Evolutionary conservation across 2,888 invertebrate genomes (phyloP).

Genomic region (Trissoscelio sp.): DNA sequence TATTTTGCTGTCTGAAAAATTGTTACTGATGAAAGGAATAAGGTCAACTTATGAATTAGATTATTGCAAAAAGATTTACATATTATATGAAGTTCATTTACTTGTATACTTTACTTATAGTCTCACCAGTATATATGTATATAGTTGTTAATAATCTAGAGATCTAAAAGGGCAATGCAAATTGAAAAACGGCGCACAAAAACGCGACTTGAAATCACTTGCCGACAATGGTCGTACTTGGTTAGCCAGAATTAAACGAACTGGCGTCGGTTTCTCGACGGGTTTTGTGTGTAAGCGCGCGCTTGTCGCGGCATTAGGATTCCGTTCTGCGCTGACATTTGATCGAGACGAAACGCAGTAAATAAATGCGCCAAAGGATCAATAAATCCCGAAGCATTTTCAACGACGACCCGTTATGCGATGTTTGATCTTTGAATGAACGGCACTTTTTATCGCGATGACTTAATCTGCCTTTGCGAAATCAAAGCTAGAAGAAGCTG

Average conservation of each 20-base stretch:
- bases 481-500: constrained; percentile 27
- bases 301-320: constrained; percentile 2
- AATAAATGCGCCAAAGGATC: constrained; percentile 43
- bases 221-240: constrained; percentile 1
- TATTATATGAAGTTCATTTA: too few species aligned
- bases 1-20: neutral
- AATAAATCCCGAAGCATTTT: constrained; percentile 43
- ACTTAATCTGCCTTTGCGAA: constrained; percentile 52
- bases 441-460: constrained; percentile 32
- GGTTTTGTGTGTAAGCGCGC: constrained; percentile 3
- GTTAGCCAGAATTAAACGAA: neutral
- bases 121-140: neutral
- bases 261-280: neutral
- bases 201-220: neutral
- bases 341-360: constrained; percentile 39
- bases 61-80: too few species aligned
- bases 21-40: too few species aligned
- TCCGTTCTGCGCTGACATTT: constrained; percentile 22
- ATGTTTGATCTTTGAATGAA: constrained; percentile 40
- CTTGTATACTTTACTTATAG: too few species aligned
- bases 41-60: too few species aligned
- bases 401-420: constrained; percentile 31
- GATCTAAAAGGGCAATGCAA: neutral
- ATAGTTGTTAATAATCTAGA: too few species aligned
- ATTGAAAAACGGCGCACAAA: neutral